Evolutionary conservation across 2,113 vertebrate species (phyloP).

Genomic region (Cheilinus undulatus): DNA sequence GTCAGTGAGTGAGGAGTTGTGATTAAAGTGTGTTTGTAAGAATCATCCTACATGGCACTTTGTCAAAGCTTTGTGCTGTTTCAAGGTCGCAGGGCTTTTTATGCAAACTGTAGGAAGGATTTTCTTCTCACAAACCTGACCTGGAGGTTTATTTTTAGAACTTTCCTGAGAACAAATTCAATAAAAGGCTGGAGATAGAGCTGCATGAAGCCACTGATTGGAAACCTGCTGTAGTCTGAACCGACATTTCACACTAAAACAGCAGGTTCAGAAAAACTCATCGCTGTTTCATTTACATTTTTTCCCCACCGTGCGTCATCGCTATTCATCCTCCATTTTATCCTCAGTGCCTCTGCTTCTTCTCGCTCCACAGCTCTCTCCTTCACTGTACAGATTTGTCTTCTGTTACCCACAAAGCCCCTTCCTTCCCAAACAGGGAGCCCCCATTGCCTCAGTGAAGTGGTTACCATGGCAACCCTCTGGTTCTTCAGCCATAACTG

Average conservation of each 20-base stretch:
- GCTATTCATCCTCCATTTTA: neutral
- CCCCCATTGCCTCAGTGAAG: conserved; percentile 27
- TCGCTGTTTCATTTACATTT: neutral
- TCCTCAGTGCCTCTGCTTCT: neutral
- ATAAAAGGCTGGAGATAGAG: neutral
- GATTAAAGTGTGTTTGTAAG: neutral
- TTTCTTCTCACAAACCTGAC: too few species aligned
- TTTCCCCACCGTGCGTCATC: neutral
- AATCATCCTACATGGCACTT: neutral
- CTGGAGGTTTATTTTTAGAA: too few species aligned
- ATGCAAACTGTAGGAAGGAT: too few species aligned
- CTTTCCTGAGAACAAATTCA: too few species aligned
- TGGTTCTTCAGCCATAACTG: conserved; percentile 60
- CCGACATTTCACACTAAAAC: neutral
- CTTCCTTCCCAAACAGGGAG: conserved; percentile 7
- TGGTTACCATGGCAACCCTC: conserved; percentile 66
- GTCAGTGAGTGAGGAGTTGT: neutral
- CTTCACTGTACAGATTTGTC: conserved; percentile 29
- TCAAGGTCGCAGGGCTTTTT: conserved; percentile 4
- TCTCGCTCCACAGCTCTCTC: neutral
- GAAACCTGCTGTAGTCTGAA: neutral
- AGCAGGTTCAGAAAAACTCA: neutral
- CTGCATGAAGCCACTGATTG: too few species aligned
- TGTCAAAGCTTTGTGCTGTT: neutral
- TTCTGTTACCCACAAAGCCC: conserved; percentile 33